Percentiles rank a stretch among this genome's conserved stretches.
Evolutionary conservation across 2,888 invertebrate species (phyloP).

Genomic region (Patella caerulea): DNA sequence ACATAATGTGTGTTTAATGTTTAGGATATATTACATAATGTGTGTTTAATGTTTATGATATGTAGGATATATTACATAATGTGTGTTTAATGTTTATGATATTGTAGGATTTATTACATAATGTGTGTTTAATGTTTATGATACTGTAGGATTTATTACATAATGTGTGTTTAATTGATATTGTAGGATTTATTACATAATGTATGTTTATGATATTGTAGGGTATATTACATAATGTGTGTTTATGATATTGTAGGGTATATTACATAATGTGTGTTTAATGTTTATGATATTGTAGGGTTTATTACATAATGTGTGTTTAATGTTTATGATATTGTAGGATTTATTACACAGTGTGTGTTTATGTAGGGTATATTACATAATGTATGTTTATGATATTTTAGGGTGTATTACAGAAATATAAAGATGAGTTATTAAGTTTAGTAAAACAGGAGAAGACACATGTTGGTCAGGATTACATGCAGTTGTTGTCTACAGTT

Average conservation of each 20-base stretch:
- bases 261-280: too few species aligned
- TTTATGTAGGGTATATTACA: background rate
- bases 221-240: too few species aligned
- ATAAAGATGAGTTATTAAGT: constrained; percentile 44
- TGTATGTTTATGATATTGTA: too few species aligned
- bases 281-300: background rate
- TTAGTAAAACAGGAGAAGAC: constrained; percentile 51
- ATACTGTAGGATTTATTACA: background rate
- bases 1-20: too few species aligned
- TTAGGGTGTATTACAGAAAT: constrained; percentile 50
- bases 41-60: constrained; percentile 6
- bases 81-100: constrained; percentile 5
- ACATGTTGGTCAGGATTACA: constrained; percentile 58
- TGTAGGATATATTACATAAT: constrained; percentile 51
- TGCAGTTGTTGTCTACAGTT: constrained; percentile 45
- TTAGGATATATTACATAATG: background rate
- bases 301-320: too few species aligned
- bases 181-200: too few species aligned
- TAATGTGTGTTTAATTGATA: too few species aligned
- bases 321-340: background rate
- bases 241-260: background rate
- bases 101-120: constrained; percentile 53
- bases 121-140: too few species aligned
- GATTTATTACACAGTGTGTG: too few species aligned
- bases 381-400: constrained; percentile 21